These are phyloP conservation scores for Plectropomus leopardus DNA, from an alignment of 2,113 vertebrate genomes.

Conservation along the genomic window DNA sequence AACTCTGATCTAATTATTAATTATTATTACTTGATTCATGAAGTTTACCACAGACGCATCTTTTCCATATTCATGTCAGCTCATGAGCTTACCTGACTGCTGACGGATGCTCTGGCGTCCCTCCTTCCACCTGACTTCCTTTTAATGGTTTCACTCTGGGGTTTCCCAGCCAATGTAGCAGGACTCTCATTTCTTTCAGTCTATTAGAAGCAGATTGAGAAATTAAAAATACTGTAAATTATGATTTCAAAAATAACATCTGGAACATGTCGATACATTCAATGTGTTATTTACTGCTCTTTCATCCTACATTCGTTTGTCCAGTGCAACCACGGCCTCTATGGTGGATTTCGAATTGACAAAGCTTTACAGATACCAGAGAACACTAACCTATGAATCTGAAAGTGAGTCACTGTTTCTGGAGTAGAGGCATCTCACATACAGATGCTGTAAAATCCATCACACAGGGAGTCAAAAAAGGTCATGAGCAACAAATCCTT, in stretches of 20 bases:
- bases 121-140: constrained; percentile 13
- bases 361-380: background rate
- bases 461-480: background rate
- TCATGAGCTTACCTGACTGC: constrained; percentile 73
- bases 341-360: background rate
- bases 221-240: background rate
- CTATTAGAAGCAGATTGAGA: background rate
- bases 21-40: background rate
- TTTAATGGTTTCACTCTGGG: background rate
- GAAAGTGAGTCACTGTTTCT: background rate
- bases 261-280: background rate
- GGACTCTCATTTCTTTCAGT: background rate
- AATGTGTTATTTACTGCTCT: background rate
- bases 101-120: constrained; percentile 62
- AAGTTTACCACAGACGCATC: background rate
- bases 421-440: background rate
- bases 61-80: background rate
- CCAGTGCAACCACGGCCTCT: background rate
- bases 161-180: background rate
- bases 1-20: background rate
- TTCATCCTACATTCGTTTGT: background rate
- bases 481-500: background rate
- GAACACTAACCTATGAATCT: background rate
- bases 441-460: background rate
- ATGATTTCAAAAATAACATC: background rate